phyloP scores from a whole-genome alignment of 2,113 vertebrate species.

The Muntiacus muntjak region DNA sequence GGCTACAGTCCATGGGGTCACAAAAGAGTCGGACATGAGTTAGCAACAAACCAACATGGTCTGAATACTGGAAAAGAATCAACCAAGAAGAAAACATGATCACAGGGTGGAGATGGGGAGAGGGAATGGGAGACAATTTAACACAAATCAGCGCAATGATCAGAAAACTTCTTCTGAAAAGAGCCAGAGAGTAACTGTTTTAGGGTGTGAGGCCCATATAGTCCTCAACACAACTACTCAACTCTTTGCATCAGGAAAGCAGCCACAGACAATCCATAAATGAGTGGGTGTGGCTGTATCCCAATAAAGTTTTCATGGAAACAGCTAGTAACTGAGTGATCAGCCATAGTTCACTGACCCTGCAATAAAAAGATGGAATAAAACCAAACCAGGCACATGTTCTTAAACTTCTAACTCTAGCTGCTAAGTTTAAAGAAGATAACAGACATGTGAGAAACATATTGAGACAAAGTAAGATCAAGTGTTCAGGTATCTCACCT shows the following conservation, averaged over 20 bases:
- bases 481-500: not conserved
- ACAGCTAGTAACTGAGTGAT: not conserved
- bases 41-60: not conserved
- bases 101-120: rapidly evolving
- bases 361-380: not conserved
- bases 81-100: not conserved
- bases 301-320: not conserved
- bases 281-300: not conserved
- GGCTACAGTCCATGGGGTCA: not conserved
- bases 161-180: not conserved
- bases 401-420: not conserved
- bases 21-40: not conserved
- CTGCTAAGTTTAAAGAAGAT: not conserved
- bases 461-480: not conserved
- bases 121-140: not conserved
- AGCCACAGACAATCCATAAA: not conserved
- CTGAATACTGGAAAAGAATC: not conserved
- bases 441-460: not conserved
- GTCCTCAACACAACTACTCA: not conserved
- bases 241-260: not conserved
- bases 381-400: not conserved
- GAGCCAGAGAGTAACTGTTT: not conserved
- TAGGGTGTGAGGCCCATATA: not conserved
- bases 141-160: not conserved
- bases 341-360: not conserved